These are phyloP conservation scores for Platalea minor DNA, from an alignment of 2,797 vertebrate genomes.

Conservation along the genomic window DNA sequence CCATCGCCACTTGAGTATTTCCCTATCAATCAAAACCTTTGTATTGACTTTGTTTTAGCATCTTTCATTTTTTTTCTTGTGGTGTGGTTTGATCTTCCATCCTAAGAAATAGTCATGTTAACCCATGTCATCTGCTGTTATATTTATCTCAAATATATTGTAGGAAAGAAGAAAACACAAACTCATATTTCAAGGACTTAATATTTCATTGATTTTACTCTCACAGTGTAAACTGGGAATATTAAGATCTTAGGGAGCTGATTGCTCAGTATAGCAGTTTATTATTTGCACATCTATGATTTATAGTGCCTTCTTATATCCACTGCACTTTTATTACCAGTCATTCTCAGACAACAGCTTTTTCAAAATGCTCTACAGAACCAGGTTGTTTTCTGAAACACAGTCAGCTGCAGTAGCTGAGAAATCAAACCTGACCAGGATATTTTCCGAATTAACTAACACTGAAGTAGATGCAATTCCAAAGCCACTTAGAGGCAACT, in stretches of 20 bases:
- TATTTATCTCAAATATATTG: not conserved
- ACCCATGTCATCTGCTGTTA: not conserved
- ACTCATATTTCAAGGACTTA: not conserved
- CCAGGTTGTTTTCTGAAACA: not conserved
- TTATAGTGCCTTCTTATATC: not conserved
- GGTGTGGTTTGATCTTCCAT: not conserved
- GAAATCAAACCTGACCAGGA: not conserved
- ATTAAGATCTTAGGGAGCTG: not conserved
- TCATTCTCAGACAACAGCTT: not conserved
- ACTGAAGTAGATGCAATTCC: not conserved
- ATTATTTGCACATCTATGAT: not conserved
- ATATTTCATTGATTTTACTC: constrained; percentile 10
- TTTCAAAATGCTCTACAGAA: not conserved
- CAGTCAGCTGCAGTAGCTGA: not conserved
- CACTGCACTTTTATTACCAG: not conserved
- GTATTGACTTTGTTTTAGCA: not conserved
- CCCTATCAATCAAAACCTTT: not conserved
- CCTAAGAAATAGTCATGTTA: not conserved
- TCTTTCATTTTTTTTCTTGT: not conserved
- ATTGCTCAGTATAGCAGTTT: not conserved
- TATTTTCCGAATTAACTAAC: not conserved
- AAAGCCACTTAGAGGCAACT: not conserved
- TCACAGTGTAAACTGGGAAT: not conserved
- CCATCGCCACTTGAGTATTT: not conserved
- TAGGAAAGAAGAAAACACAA: not conserved